Evolutionary conservation across 2,888 invertebrate genomes (phyloP), one percentile per base, ranked within the genome.

Genomic region (Scaptomyza cyrtandrae): DNA sequence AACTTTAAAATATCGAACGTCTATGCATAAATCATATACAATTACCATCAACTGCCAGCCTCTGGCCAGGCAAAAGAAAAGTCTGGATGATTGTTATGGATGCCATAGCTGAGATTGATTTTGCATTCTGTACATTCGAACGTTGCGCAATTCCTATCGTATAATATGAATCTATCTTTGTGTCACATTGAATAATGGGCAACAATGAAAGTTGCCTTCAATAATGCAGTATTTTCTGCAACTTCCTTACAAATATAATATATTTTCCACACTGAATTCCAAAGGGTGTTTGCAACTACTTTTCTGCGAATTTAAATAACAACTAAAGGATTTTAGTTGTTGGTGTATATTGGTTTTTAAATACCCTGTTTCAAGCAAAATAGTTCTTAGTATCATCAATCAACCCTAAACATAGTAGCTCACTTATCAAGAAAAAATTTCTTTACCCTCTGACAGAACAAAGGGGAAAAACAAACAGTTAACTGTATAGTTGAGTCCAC

Each of bases 11-110:
- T 66, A 71, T 85, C 62, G 57, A 67, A 67, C 63, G 64, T 56
- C 71, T 43, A 19, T 27, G 54, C 71, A 82, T 83, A 79, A 85
- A 85, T 82, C 86, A 74, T 69, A 43, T 39, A 44, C 59, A 73
- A 75, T 78, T 76, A 82, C 45, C 73, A 85, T 85, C 79, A 64
- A 55, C 81, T 61, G 58, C 60, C 60, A 29, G 68, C 56, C 68
- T 14, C 31, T 27, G 3, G 5, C 33, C 14, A 41, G 10, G 10
- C 2, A n/a, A 1, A 6, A 3, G 24, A 1, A 14, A 66, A 54
- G 50, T 48, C 50, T 44, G 10, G 7, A 19, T 45, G 45, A 29
- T 39, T 45, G 54, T 35, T 49, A 19, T 14, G 37, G 39, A 24
- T 19, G 33, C 24, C 41, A n/a, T 24, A 29, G 10, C n/a, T n/a